Conservation (phyloP, 2,113 vertebrate species). For the Nycticebus coucang region DNA sequence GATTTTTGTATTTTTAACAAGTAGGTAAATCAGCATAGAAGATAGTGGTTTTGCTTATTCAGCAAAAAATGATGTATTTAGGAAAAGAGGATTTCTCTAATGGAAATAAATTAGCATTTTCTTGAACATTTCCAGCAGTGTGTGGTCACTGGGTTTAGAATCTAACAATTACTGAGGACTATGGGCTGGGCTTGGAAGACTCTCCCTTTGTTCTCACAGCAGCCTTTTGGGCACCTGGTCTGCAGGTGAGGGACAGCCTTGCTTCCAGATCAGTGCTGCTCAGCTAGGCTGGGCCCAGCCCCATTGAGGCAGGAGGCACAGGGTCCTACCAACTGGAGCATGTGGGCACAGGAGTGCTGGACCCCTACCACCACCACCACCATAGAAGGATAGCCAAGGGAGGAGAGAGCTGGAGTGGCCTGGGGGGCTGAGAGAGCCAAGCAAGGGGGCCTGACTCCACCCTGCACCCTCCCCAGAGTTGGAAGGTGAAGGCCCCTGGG, state of each 20-base stretch:
- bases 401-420: background rate
- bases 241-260: background rate
- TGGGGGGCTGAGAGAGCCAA: background rate
- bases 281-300: background rate
- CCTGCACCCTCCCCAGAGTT: background rate
- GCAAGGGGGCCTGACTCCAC: background rate
- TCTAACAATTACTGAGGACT: background rate
- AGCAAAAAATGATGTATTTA: background rate
- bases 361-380: background rate
- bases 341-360: background rate
- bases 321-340: too few relatives aligned
- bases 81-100: background rate
- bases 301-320: background rate
- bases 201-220: rapidly evolving
- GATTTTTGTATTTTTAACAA: background rate
- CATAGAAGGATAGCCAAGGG: background rate
- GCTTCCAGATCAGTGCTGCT: background rate
- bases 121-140: rapidly evolving
- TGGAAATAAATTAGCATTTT: background rate
- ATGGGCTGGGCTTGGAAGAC: rapidly evolving
- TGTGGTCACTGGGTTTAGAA: background rate
- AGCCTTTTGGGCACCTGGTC: background rate
- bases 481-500: background rate
- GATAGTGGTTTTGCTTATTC: background rate
- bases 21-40: background rate